Evolutionary conservation across 2,113 vertebrate genomes (phyloP).

Genomic region (Hippoglossus stenolepis): DNA sequence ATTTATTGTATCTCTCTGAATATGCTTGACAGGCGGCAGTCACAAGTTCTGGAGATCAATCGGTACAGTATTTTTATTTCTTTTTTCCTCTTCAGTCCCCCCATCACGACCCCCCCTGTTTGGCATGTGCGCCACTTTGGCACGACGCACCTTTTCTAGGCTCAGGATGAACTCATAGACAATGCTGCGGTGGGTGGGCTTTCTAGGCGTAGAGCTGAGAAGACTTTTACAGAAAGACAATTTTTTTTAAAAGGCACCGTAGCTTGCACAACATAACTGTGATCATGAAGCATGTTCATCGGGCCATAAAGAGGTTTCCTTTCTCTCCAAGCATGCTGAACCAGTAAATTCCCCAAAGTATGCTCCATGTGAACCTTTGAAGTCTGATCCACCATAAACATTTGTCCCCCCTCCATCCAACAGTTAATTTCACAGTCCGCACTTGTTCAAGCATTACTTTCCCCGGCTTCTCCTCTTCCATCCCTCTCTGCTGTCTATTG

Average conservation of each 20-base stretch:
- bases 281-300: slow-evolving; percentile 82
- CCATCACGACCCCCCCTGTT: slow-evolving; percentile 82
- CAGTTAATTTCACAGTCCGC: slow-evolving; percentile 75
- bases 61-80: slow-evolving; percentile 88
- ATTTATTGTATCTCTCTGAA: slow-evolving; percentile 88
- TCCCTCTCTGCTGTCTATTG: slow-evolving; percentile 70
- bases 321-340: slow-evolving; percentile 78
- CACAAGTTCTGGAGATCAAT: slow-evolving; percentile 89
- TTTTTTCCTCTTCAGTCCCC: slow-evolving; percentile 81
- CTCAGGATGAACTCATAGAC: slow-evolving; percentile 56
- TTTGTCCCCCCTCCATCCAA: slow-evolving; percentile 75
- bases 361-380: slow-evolving; percentile 78
- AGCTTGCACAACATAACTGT: slow-evolving; percentile 78
- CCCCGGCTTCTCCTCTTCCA: slow-evolving; percentile 75
- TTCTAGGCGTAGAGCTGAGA: slow-evolving; percentile 49
- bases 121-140: slow-evolving; percentile 84
- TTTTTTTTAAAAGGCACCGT: slow-evolving; percentile 40
- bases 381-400: slow-evolving; percentile 76
- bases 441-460: slow-evolving; percentile 72
- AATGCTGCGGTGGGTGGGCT: slow-evolving; percentile 58
- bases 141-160: slow-evolving; percentile 72
- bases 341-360: slow-evolving; percentile 72
- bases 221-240: neutral
- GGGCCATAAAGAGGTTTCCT: slow-evolving; percentile 74
- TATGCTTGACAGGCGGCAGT: slow-evolving; percentile 90